Conservation (phyloP, 2,888 invertebrate genomes). For the Crepidodera aurea region DNA sequence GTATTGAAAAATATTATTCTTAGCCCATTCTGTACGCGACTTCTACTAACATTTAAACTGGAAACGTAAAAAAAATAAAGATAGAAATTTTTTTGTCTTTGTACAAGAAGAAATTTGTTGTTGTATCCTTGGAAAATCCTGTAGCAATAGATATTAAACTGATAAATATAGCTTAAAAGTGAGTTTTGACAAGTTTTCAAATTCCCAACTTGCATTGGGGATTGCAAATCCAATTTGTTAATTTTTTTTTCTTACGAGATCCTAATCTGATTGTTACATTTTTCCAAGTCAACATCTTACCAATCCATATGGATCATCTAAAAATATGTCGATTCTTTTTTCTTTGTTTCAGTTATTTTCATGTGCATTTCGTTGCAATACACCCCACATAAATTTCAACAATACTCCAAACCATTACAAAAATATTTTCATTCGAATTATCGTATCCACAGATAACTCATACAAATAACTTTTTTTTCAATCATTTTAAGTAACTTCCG, state of each 20-base stretch:
- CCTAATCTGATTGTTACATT: no score
- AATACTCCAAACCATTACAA: not conserved
- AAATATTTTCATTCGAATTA: not conserved
- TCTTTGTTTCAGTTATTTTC: not conserved
- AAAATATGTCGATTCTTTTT: not conserved
- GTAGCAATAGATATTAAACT: not conserved
- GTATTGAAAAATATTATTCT: not conserved
- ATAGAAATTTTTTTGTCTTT: not conserved
- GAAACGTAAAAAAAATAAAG: not conserved
- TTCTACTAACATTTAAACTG: not conserved
- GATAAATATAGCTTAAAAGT: no score
- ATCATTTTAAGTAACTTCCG: conserved; percentile 13
- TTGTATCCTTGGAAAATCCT: not conserved
- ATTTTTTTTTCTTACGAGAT: no score
- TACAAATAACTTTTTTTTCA: no score
- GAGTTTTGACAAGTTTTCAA: no score
- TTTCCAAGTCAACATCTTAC: no score
- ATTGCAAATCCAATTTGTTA: no score
- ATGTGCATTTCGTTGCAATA: no score
- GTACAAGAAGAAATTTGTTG: not conserved
- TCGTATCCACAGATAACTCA: no score
- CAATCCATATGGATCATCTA: not conserved
- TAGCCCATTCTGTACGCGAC: not conserved
- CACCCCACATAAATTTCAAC: no score
- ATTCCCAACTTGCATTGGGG: no score